phyloP scores from a whole-genome alignment of 2,797 vertebrate species.

The Pygocentrus nattereri region DNA sequence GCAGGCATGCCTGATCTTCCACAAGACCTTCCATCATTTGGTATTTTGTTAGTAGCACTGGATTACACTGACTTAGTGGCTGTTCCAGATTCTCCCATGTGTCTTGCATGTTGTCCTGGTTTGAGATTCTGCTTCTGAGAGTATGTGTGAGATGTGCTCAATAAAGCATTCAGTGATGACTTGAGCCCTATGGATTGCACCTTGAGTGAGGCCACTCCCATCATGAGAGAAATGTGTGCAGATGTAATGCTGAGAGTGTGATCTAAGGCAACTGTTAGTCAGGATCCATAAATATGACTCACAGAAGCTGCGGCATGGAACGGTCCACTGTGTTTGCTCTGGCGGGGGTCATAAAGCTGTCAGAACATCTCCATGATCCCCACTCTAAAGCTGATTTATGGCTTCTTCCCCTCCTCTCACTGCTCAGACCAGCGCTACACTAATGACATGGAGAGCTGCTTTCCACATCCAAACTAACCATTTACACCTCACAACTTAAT shows the following conservation, averaged over 20 bases:
- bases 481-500: neutral
- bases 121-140: neutral
- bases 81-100: too few relatives aligned
- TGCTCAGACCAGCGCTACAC: slow-evolving; percentile 58
- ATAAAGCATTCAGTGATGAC: neutral
- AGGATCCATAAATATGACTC: slow-evolving; percentile 51
- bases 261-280: slow-evolving; percentile 63
- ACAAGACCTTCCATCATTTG: too few relatives aligned
- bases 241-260: slow-evolving; percentile 16
- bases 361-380: slow-evolving; percentile 71
- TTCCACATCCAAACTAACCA: slow-evolving; percentile 68
- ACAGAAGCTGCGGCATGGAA: slow-evolving; percentile 45
- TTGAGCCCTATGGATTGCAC: neutral
- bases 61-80: too few relatives aligned
- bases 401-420: slow-evolving; percentile 63
- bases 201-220: neutral
- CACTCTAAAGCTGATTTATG: slow-evolving; percentile 78
- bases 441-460: slow-evolving; percentile 76
- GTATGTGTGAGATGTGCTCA: neutral
- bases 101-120: neutral
- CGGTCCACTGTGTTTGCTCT: slow-evolving; percentile 73
- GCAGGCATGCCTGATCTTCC: too few relatives aligned
- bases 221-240: neutral
- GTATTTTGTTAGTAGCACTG: too few relatives aligned
- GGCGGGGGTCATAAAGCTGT: slow-evolving; percentile 74